Evolutionary conservation across 2,113 vertebrate species (phyloP), one percentile per base, ranked within the genome.

Genomic region (Dasyurus viverrinus): DNA sequence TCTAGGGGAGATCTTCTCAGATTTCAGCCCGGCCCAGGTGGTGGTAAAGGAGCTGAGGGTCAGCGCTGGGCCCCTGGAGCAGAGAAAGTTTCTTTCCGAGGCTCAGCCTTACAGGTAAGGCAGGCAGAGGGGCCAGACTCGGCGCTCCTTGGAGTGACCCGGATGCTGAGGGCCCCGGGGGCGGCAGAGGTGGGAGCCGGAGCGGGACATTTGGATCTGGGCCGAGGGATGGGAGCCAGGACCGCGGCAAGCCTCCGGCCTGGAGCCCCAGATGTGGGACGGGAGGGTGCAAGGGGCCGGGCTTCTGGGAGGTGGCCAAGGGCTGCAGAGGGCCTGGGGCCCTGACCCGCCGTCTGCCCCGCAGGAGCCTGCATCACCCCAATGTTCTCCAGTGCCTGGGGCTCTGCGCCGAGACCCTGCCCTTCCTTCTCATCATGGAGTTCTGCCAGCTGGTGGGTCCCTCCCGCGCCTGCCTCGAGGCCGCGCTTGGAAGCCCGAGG

Each of bases 371-470:
- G 30, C 99, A 99, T 94, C 99, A 99, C 97, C 99, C 99, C 89
- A 99, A 99, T 54, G 99, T 99, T 94, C 98, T 99, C 92, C 99
- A 99, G 98, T 99, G 99, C 98, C 98, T 99, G 96, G 99, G 99
- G 10, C 98, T 99, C 95, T 99, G 99, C 96, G 99, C 98, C 91
- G 99, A 99, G 97, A 99, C 96, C n/a, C 98, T 99, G 94, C 99
- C 99, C 25, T 99, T 99, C 96, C 98, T 99, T 89, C 98, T 99
- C 92, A 99, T 99, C 52, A 99, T 99, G 99, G 99, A 99, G 98
- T 99, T 99, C 97, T 99, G 99, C 97, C 99, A 99, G 68, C 98
- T 99, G 99, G 99, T 99, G 96, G 99, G 99, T 96, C 4, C 60
- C 60, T 6, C 12, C 36, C 36, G 30, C 27, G 26, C 46, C 9